A percentile compares a stretch with the other conserved stretches of the same genome.
These are phyloP conservation scores for Sclerurus mexicanus DNA, from an alignment of 2,113 vertebrate genomes.

Conservation along the genomic window DNA sequence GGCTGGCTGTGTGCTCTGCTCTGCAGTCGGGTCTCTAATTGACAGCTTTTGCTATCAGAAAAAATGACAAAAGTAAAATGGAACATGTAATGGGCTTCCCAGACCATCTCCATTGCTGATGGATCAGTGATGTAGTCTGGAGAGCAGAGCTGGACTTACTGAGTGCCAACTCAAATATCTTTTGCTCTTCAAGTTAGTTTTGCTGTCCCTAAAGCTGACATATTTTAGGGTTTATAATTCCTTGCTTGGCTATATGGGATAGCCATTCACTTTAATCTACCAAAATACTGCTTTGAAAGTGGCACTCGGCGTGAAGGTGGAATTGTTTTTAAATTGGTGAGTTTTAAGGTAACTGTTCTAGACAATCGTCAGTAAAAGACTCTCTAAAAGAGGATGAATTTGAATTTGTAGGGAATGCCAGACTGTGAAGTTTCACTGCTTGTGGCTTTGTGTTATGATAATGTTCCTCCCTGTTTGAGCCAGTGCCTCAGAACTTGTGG, in stretches of 20 bases:
- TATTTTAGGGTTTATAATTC: background rate
- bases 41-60: background rate
- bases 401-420: background rate
- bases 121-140: background rate
- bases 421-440: background rate
- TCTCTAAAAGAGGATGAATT: background rate
- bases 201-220: background rate
- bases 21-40: background rate
- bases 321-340: background rate
- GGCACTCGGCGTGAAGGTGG: background rate
- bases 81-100: rapidly evolving
- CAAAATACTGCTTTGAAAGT: background rate
- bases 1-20: background rate
- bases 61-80: background rate
- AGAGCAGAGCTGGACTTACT: background rate
- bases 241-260: background rate
- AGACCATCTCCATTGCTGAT: background rate
- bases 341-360: background rate
- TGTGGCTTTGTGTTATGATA: background rate
- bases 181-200: background rate
- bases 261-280: background rate
- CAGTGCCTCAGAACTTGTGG: background rate
- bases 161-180: background rate
- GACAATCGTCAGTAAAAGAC: background rate
- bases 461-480: background rate